phyloP scores from a whole-genome alignment of 2,797 vertebrate species.

The Halcyon chelicuti region DNA sequence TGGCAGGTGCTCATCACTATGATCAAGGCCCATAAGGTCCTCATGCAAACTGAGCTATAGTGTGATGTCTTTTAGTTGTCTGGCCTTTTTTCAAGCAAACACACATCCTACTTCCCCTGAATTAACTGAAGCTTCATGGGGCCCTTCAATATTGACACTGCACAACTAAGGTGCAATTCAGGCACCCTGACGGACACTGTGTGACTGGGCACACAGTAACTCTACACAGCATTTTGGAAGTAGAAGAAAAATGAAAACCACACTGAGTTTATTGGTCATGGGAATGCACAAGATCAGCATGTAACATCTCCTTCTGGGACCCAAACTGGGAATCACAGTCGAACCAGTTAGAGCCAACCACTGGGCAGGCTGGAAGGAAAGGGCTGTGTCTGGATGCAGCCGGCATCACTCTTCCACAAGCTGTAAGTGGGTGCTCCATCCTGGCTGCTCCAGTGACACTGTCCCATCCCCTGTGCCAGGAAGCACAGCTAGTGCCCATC shows the following conservation, averaged over 20 bases:
- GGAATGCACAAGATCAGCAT: neutral
- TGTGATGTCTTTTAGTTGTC: neutral
- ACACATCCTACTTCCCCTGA: neutral
- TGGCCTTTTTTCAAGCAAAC: neutral
- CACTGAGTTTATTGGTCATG: neutral
- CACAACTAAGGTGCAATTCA: neutral
- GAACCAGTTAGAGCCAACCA: neutral
- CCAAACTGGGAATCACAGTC: neutral
- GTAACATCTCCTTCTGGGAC: neutral
- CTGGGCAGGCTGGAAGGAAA: neutral
- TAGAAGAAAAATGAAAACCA: neutral
- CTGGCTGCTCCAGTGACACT: neutral
- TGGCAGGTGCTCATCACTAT: neutral
- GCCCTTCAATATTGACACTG: neutral
- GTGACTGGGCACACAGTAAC: neutral
- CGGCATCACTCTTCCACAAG: rapidly evolving
- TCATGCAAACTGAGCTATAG: neutral
- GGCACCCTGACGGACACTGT: neutral
- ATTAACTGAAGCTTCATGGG: neutral
- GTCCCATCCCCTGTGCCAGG: neutral
- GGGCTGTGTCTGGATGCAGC: neutral
- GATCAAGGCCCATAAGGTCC: neutral
- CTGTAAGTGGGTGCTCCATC: neutral
- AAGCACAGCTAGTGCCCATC: rapidly evolving
- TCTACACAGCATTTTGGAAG: neutral